Conservation (phyloP, 2,113 vertebrate genomes). For the Plotosus lineatus region DNA sequence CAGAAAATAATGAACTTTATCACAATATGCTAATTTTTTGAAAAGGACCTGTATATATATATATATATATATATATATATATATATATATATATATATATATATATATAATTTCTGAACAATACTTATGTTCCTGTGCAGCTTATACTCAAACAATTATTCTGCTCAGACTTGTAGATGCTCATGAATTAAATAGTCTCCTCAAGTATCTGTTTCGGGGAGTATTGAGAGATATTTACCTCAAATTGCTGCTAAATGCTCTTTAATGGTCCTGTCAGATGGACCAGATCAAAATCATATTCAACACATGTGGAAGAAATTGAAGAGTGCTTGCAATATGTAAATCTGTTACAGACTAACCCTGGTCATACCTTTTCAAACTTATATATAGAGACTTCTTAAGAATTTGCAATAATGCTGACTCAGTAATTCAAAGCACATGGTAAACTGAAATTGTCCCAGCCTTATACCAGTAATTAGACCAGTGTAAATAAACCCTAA, state of each 20-base stretch:
- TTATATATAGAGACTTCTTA: neutral
- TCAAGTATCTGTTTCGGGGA: too few relatives aligned
- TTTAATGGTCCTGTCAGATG: neutral
- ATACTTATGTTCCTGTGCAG: too few relatives aligned
- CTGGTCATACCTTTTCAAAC: neutral
- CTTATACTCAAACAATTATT: too few relatives aligned
- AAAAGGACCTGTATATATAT: too few relatives aligned
- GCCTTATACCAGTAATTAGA: neutral
- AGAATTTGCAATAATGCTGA: neutral
- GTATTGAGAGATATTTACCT: too few relatives aligned
- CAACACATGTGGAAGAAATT: neutral
- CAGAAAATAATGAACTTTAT: too few relatives aligned
- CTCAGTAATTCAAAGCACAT: neutral
- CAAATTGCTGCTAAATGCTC: neutral
- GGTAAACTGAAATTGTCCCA: neutral
- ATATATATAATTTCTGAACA: too few relatives aligned
- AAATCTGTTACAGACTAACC: neutral
- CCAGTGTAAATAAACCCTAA: slow-evolving; percentile 22
- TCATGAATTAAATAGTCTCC: too few relatives aligned
- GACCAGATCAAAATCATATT: neutral
- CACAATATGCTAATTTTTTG: too few relatives aligned
- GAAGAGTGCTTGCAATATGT: neutral
- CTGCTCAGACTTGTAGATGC: too few relatives aligned
- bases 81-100: too few relatives aligned
- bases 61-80: too few relatives aligned